Percentiles rank a stretch among this genome's conserved stretches.
Conservation (phyloP, 2,113 vertebrate genomes). For the Acanthochromis polyacanthus region DNA sequence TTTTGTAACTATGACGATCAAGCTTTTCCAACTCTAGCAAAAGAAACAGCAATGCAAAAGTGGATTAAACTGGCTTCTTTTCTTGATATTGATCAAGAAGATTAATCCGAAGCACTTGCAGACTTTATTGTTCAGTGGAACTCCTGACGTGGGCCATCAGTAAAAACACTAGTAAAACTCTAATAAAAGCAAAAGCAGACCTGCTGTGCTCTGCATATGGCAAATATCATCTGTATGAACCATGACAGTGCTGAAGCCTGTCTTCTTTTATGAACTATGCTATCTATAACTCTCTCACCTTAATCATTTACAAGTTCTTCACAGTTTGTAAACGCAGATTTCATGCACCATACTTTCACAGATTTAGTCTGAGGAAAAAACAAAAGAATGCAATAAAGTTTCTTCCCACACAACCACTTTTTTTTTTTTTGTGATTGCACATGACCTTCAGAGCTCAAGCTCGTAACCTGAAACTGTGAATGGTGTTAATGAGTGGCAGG, state of each 20-base stretch:
- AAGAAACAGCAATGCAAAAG: too few species aligned
- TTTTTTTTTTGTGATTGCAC: constrained; percentile 43
- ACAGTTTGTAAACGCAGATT: not conserved
- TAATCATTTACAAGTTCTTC: not conserved
- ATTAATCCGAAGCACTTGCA: constrained; percentile 1
- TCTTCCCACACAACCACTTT: not conserved
- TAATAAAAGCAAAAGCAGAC: not conserved
- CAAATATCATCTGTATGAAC: constrained; percentile 12
- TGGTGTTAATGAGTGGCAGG: constrained; percentile 77
- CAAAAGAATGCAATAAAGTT: not conserved
- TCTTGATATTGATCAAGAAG: not conserved
- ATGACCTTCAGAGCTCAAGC: constrained; percentile 71
- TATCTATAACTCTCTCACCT: not conserved
- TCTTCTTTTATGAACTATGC: not conserved
- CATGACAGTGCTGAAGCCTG: not conserved
- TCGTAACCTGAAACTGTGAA: constrained; percentile 75
- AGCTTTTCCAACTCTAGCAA: too few species aligned
- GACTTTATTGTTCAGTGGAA: not conserved
- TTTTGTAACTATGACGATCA: too few species aligned
- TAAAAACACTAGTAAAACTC: constrained; percentile 7
- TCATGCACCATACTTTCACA: not conserved
- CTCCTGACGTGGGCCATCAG: not conserved
- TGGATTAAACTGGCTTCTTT: not conserved
- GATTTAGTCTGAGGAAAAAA: not conserved
- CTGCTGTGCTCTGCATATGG: constrained; percentile 3